Percentiles rank a stretch among this genome's conserved stretches.
Evolutionary conservation across 1,140 invertebrate species (phyloP).

Genomic region (Neodiprion lecontei): DNA sequence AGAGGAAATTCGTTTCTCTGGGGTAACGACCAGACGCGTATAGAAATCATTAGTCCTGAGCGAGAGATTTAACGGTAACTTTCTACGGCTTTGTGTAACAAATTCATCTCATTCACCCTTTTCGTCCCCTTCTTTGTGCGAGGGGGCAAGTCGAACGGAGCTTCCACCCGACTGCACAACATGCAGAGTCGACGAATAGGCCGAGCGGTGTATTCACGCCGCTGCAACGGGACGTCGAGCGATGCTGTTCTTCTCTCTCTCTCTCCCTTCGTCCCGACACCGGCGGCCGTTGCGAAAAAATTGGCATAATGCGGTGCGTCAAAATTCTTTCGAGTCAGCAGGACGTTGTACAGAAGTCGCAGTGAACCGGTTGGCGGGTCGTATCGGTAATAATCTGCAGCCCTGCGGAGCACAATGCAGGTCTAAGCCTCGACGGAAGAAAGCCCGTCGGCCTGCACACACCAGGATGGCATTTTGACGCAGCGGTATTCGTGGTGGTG

Average conservation of each 20-base stretch:
- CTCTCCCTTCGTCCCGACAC: neutral
- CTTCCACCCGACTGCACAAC: neutral
- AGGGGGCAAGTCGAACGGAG: neutral
- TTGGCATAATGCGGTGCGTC: neutral
- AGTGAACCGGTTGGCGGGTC: conserved; percentile 11
- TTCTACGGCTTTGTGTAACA: conserved; percentile 1
- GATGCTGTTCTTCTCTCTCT: conserved; percentile 21
- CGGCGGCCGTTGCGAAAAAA: no score
- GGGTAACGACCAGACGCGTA: neutral
- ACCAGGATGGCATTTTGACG: neutral
- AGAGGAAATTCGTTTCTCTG: neutral
- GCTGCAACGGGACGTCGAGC: no score
- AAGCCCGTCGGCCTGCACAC: conserved; percentile 31
- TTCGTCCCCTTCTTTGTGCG: neutral
- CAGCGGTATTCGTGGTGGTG: conserved; percentile 11
- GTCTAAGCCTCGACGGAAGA: conserved; percentile 29
- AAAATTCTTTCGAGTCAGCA: neutral
- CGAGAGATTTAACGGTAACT: conserved; percentile 2
- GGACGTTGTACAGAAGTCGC: neutral
- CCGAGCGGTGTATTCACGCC: no score
- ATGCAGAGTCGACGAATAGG: neutral
- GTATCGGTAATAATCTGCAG: conserved; percentile 32
- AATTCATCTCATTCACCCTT: conserved; percentile 5
- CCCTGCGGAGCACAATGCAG: conserved; percentile 29
- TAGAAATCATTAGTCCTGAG: neutral